These are phyloP conservation scores for Gymnorhina tibicen DNA, from an alignment of 2,113 vertebrate genomes.

Conservation along the genomic window DNA sequence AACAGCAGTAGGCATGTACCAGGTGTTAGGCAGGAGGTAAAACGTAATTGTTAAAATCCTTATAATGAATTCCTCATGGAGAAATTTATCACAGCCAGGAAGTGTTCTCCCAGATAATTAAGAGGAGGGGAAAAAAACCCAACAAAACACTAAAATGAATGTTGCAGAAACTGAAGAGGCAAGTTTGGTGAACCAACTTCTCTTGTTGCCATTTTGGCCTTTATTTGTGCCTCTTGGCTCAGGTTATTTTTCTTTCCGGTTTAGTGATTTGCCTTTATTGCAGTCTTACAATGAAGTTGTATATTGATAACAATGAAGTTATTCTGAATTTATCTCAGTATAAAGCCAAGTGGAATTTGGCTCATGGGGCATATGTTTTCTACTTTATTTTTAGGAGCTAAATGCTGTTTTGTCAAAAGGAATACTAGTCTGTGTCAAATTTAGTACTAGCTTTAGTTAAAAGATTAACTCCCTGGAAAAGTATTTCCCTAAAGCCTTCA, in stretches of 20 bases:
- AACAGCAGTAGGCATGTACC: neutral
- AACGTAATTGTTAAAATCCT: slow-evolving; percentile 7
- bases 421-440: neutral
- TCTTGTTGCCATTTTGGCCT: neutral
- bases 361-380: neutral
- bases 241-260: neutral
- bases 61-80: neutral
- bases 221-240: neutral
- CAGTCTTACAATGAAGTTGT: neutral
- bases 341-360: slow-evolving; percentile 4
- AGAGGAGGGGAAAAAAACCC: neutral
- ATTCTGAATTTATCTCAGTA: neutral
- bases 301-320: neutral
- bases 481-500: slow-evolving; percentile 4
- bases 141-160: neutral
- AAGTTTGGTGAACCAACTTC: neutral
- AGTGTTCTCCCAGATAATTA: neutral
- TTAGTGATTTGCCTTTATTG: neutral
- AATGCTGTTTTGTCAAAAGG: neutral
- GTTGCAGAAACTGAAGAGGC: neutral
- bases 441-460: slow-evolving; percentile 10
- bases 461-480: slow-evolving; percentile 35
- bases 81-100: neutral
- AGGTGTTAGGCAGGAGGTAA: neutral
- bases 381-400: slow-evolving; percentile 17